Evolutionary conservation across 2,113 vertebrate genomes (phyloP).

Genomic region (Cisticola juncidis): DNA sequence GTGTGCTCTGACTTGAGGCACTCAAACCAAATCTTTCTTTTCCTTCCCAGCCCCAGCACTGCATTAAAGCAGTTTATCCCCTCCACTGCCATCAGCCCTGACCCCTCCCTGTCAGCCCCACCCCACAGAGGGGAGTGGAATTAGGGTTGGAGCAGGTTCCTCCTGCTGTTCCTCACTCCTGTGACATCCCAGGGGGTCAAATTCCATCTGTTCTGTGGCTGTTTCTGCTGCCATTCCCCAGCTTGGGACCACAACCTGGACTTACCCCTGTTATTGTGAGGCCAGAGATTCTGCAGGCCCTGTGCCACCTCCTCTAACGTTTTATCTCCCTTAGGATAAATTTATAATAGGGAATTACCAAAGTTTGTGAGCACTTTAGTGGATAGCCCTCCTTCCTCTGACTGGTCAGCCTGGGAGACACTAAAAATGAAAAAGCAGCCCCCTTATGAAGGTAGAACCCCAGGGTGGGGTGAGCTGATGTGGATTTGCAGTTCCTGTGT

Average conservation of each 20-base stretch:
- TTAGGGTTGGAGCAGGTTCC: background rate
- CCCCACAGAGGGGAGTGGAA: background rate
- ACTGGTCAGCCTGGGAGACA: background rate
- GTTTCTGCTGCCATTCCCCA: background rate
- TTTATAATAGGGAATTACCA: background rate
- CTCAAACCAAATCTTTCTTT: background rate
- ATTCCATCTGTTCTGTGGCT: background rate
- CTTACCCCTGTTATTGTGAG: fast-evolving
- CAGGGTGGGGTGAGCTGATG: background rate
- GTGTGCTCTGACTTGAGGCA: background rate
- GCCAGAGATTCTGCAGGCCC: background rate
- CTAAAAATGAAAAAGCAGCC: background rate
- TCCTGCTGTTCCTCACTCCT: background rate
- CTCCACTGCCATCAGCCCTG: background rate
- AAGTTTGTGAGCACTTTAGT: background rate
- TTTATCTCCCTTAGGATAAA: background rate
- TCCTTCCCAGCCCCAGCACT: background rate
- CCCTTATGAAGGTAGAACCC: background rate
- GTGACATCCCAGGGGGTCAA: background rate
- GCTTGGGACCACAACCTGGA: background rate
- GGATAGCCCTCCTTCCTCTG: background rate
- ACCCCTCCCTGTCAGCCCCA: background rate
- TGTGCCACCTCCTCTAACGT: background rate
- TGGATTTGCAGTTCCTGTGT: background rate
- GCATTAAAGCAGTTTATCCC: background rate